These are phyloP conservation scores for Xerus rutilus DNA, from an alignment of 2,797 vertebrate genomes.

Conservation along the genomic window DNA sequence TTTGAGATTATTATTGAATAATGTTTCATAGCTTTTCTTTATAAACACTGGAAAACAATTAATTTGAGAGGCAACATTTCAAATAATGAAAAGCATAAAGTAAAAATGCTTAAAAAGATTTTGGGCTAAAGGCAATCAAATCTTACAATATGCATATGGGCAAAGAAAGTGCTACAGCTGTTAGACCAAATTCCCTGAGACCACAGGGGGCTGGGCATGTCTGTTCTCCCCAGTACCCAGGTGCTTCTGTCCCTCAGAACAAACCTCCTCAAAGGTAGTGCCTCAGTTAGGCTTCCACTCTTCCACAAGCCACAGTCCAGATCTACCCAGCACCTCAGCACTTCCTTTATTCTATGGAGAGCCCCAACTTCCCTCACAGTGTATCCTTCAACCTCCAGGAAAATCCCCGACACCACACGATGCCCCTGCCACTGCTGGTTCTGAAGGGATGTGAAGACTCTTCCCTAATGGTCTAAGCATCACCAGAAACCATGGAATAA, in stretches of 20 bases:
- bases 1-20: neutral
- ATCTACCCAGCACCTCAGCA: neutral
- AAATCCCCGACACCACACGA: neutral
- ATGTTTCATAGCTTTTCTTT: neutral
- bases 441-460: neutral
- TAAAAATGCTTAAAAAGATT: neutral
- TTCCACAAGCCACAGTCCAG: neutral
- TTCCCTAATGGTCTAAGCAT: neutral
- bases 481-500: neutral
- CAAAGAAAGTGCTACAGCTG: neutral
- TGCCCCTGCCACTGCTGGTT: too few species aligned
- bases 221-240: neutral
- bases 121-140: neutral
- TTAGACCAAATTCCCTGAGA: neutral
- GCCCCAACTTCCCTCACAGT: neutral
- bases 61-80: neutral
- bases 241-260: neutral
- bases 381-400: neutral
- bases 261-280: neutral
- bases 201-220: rapidly evolving
- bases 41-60: neutral
- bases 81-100: neutral
- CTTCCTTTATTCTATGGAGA: neutral
- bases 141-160: neutral
- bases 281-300: neutral